Base-by-base conservation (phyloP, 2,888 invertebrate species). In the Melieria crassipennis region DNA sequence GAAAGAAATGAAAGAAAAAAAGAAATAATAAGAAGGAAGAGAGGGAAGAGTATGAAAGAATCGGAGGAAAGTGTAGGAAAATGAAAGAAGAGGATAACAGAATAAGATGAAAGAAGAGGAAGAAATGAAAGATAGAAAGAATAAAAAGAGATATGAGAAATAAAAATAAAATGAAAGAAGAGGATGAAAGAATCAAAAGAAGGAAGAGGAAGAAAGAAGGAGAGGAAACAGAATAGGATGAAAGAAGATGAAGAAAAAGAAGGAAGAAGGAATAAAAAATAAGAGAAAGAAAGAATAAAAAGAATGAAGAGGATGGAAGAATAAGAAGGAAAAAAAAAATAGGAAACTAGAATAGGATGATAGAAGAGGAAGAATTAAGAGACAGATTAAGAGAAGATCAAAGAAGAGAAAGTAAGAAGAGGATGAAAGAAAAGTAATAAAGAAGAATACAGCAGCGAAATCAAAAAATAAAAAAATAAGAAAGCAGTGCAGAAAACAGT, bases 391-490 rank as follows among this genome's bases (percentile, higher is more conserved):
- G 7, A 11, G 4, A 46, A 10, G 48, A 48, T n/a, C 7, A 11
- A 13, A 67, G 5, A 48, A 5, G 9, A 58, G 58, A 42, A 58
- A 11, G 13, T 43, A 46, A n/a, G 47, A 11, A 56, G 11, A 43
- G 58, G 4, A 47, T 52, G 10, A 30, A 58, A 47, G 16, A 48
- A 47, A n/a, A 30, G 48, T 10, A 11, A 48, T 42, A 30, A 50
- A 48, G 1, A n/a, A 45, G 60, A 67, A 5, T 7, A 60, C 61
- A 42, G n/a, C 50, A 67, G 5, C 7, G 7, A 67, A 60, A 60
- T 16, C 11, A 16, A 61, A 67, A 11, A 55, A 52, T 5, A 56
- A 57, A 46, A 65, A 30, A 3, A 47, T 13, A 45, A 47, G 46
- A 46, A 47, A 57, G 42, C 45, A 57, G 7, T n/a, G 7, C 4